These are phyloP conservation scores for Polydrusus tereticollis DNA, from an alignment of 2,888 invertebrate species.

Conservation along the genomic window DNA sequence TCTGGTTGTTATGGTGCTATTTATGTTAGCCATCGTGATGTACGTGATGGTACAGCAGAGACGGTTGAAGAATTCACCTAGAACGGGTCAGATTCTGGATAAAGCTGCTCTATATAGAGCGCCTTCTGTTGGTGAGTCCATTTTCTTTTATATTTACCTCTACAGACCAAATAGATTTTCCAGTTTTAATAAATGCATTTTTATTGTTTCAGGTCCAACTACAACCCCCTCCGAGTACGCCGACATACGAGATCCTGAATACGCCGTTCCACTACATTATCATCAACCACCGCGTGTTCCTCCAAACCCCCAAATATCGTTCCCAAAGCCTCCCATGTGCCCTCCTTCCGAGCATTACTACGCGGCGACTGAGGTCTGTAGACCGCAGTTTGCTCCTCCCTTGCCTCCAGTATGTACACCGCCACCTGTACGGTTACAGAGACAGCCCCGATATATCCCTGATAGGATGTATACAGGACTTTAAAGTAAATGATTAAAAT, in stretches of 20 bases:
- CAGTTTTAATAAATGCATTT: neutral
- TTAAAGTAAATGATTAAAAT: constrained; percentile 48
- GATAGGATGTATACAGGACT: constrained; percentile 64
- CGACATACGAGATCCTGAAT: constrained; percentile 73
- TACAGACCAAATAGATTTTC: neutral
- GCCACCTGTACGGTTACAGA: constrained; percentile 65
- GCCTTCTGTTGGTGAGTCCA: constrained; percentile 55
- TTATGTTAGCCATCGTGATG: constrained; percentile 62
- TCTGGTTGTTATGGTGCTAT: constrained; percentile 63
- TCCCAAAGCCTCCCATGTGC: constrained; percentile 74
- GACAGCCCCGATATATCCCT: constrained; percentile 65
- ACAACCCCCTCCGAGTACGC: constrained; percentile 62
- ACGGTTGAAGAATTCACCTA: constrained; percentile 61
- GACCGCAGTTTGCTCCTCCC: constrained; percentile 61
- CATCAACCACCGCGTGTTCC: constrained; percentile 68
- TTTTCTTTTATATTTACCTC: neutral
- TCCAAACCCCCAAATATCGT: constrained; percentile 71
- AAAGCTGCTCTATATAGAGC: constrained; percentile 65
- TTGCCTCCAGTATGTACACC: constrained; percentile 63
- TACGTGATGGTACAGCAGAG: constrained; percentile 64
- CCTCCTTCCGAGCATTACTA: constrained; percentile 79
- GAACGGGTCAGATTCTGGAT: constrained; percentile 61
- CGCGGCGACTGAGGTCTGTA: constrained; percentile 77
- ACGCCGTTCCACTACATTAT: constrained; percentile 73
- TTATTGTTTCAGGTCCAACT: constrained; percentile 52